Evolutionary conservation across 2,888 invertebrate species (phyloP).

Genomic region (Apodemia mormo): DNA sequence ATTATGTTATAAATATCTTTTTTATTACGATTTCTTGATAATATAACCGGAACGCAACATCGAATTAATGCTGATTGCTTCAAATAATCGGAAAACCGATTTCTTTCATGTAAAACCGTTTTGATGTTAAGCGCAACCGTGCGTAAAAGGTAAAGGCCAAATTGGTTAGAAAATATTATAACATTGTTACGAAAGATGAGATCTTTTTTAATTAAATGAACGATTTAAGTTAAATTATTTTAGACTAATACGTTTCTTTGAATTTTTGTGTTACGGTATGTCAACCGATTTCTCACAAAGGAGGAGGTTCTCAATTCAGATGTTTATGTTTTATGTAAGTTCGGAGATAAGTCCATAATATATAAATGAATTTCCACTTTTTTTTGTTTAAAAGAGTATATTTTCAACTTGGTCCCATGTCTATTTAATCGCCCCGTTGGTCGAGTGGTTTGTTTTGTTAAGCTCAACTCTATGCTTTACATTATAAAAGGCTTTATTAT

Average conservation of each 20-base stretch:
- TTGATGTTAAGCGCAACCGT: constrained; percentile 48
- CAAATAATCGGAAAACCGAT: constrained; percentile 63
- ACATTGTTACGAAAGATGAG: neutral
- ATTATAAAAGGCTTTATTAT: too few species aligned
- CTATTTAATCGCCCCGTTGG: too few species aligned
- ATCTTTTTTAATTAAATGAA: constrained; percentile 9
- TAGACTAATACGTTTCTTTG: constrained; percentile 18
- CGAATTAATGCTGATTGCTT: constrained; percentile 50
- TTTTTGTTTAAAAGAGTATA: too few species aligned
- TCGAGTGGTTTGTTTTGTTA: too few species aligned
- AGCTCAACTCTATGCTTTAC: too few species aligned
- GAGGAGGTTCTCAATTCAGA: too few species aligned
- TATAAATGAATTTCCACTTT: too few species aligned
- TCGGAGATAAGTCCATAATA: too few species aligned
- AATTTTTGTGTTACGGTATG: neutral
- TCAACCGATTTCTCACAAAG: too few species aligned
- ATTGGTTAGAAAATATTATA: constrained; percentile 47
- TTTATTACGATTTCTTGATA: constrained; percentile 12
- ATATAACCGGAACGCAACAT: constrained; percentile 14
- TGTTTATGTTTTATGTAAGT: too few species aligned
- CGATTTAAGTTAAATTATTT: neutral
- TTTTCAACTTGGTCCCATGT: too few species aligned
- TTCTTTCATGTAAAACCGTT: constrained; percentile 51
- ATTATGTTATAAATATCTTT: constrained; percentile 10
- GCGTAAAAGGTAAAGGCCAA: constrained; percentile 53